These are phyloP conservation scores for Oriolus oriolus DNA, from an alignment of 2,113 vertebrate genomes.

Conservation along the genomic window DNA sequence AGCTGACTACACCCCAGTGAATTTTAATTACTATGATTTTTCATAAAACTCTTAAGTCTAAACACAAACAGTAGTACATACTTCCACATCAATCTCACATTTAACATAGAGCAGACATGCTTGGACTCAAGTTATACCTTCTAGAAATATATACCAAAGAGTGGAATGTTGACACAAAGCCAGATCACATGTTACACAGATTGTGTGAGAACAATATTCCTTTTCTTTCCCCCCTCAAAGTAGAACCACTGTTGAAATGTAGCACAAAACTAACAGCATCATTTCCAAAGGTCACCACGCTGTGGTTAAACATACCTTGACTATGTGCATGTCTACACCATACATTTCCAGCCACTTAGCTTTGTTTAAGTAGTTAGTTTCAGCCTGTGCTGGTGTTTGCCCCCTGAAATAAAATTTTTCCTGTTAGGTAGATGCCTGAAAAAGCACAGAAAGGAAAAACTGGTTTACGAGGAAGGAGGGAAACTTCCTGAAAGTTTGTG, in stretches of 20 bases:
- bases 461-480: not conserved
- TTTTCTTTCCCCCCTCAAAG: not conserved
- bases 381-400: conserved; percentile 92
- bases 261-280: not conserved
- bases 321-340: conserved; percentile 98
- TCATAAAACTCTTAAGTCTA: not conserved
- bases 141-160: not conserved
- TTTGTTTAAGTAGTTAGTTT: conserved; percentile 98
- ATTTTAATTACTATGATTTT: not conserved
- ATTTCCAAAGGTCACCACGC: not conserved
- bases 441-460: not conserved
- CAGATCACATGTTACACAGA: not conserved
- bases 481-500: not conserved
- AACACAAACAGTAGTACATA: not conserved
- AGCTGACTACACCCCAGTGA: not conserved
- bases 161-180: not conserved
- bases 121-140: not conserved
- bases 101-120: not conserved
- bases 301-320: conserved; percentile 80
- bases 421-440: not conserved
- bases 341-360: conserved; percentile 99
- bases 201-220: not conserved
- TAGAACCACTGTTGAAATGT: not conserved
- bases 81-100: not conserved
- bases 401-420: conserved; percentile 76